Evolutionary conservation across 2,797 vertebrate species (phyloP), one percentile per base, ranked within the genome.

Genomic region (Okamejei kenojei): DNA sequence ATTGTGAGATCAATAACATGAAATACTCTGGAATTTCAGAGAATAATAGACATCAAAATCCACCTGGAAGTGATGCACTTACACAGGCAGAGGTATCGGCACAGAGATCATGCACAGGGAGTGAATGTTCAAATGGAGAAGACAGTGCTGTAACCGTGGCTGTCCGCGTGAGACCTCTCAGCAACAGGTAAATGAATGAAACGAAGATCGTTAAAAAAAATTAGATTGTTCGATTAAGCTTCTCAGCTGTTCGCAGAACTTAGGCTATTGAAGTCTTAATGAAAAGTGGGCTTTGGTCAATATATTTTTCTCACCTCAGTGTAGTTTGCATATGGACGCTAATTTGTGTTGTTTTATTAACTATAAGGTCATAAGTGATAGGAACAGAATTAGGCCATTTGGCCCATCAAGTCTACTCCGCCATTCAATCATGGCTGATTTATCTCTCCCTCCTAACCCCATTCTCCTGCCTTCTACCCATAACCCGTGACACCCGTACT

Each of bases 101-200:
- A 58, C 94, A 94, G 93, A 95, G 94, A 23, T 94, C 79, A 2
- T 78, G 17, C 1, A 0, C 26, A 0, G 94, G 93, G n/a, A 94
- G 94, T 54, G 96, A 96, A 5, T 68, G 93, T 82, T 94, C 97
- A 0, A 96, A 97, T 95, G 96, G 96, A 95, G 98, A 98, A 93
- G 98, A 97, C 95, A 98, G 98, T 93, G 98, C 98, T 13, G 98
- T 99, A 93, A 97, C 96, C 0, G 99, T 99, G n/a, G 98, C 99
- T 0, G 98, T 98, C 7, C 96, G 98, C 0, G 95, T 99, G 0
- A 96, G 98, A 0, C 99, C 99, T 38, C 98, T 99, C 95, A 98
- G 94, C 93, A 95, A 94, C 94, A 98, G 98, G 99, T 99, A 95
- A 93, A 95, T 73, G 90, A 45, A 26, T 71, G 65, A 71, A 71